These are phyloP conservation scores for Drosophila rellima DNA, from an alignment of 2,888 invertebrate genomes.

Conservation along the genomic window DNA sequence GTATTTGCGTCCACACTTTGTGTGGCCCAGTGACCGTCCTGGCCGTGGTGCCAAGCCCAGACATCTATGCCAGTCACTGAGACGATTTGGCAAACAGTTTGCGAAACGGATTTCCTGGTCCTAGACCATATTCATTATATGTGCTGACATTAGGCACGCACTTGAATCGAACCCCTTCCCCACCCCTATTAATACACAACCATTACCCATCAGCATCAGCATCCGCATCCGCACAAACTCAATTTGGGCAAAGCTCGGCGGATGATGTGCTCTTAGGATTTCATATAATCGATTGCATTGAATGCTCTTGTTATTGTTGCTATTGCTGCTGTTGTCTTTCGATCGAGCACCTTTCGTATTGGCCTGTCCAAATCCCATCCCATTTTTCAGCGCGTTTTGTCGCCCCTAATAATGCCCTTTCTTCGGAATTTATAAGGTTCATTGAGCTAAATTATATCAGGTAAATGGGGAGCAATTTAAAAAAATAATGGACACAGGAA, in stretches of 20 bases:
- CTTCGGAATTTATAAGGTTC: background rate
- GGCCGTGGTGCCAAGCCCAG: conserved; percentile 21
- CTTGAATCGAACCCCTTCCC: conserved; percentile 9
- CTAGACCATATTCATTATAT: conserved; percentile 62
- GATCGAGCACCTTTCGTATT: conserved; percentile 54
- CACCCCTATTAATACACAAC: background rate
- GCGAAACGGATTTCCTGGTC: conserved; percentile 48
- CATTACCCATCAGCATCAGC: conserved; percentile 9
- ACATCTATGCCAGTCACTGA: conserved; percentile 16
- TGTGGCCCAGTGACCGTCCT: conserved; percentile 14
- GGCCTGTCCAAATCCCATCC: conserved; percentile 28
- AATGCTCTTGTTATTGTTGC: conserved; percentile 12
- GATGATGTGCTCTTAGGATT: conserved; percentile 66
- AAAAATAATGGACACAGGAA: too few relatives aligned
- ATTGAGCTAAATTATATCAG: background rate
- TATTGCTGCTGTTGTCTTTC: conserved; percentile 36
- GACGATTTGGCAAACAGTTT: conserved; percentile 56
- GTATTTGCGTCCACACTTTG: conserved; percentile 10
- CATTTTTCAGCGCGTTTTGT: conserved; percentile 18
- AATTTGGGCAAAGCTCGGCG: conserved; percentile 33
- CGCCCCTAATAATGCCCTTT: conserved; percentile 24
- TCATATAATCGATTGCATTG: conserved; percentile 65
- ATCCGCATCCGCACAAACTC: conserved; percentile 11
- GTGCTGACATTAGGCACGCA: conserved; percentile 61
- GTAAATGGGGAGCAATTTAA: background rate